Evolutionary conservation across 2,888 invertebrate species (phyloP).

Genomic region (Nudaria mundana): DNA sequence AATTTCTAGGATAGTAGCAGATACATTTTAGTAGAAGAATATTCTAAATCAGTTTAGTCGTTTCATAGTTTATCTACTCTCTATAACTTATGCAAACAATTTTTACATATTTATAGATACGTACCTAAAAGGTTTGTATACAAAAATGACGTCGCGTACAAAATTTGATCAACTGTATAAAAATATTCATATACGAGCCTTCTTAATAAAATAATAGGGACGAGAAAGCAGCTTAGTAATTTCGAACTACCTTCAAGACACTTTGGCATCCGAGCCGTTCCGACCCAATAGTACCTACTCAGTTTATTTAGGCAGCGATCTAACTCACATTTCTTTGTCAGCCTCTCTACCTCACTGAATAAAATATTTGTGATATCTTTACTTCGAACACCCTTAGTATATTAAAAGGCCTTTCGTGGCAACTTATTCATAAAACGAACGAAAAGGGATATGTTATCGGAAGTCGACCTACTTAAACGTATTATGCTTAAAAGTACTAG

Average conservation of each 20-base stretch:
- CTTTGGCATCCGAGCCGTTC: background rate
- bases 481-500: conserved; percentile 8
- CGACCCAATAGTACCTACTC: conserved; percentile 39
- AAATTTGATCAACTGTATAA: too few relatives aligned
- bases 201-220: background rate
- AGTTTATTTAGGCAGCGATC: conserved; percentile 72
- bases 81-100: too few relatives aligned
- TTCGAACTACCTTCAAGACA: conserved; percentile 9
- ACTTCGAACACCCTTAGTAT: conserved; percentile 54
- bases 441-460: conserved; percentile 41
- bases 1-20: too few relatives aligned
- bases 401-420: conserved; percentile 52
- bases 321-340: conserved; percentile 75
- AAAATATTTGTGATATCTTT: conserved; percentile 76
- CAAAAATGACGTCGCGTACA: too few relatives aligned
- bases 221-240: background rate
- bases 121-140: too few relatives aligned
- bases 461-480: conserved; percentile 34
- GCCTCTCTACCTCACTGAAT: conserved; percentile 72
- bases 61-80: too few relatives aligned
- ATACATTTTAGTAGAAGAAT: too few relatives aligned
- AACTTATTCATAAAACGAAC: conserved; percentile 52
- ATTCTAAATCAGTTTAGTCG: too few relatives aligned
- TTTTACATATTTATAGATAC: too few relatives aligned
- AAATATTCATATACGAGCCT: too few relatives aligned